Percentiles rank a stretch among this genome's conserved stretches.
phyloP scores from a whole-genome alignment of 2,888 invertebrate genomes.

The Graphium colonna region DNA sequence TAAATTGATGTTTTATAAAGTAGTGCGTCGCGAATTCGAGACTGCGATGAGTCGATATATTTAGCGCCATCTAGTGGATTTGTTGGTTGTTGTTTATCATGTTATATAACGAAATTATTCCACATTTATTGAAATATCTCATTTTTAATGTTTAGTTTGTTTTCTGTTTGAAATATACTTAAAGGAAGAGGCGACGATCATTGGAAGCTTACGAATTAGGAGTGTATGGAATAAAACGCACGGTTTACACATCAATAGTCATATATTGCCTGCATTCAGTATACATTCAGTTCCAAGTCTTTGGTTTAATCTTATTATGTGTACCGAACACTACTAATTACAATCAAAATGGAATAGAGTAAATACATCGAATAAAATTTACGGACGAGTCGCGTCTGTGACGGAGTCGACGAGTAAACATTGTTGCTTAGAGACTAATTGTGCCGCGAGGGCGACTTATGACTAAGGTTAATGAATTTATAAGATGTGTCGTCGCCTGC shows the following conservation, averaged over 20 bases:
- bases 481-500: no score
- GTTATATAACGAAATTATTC: no score
- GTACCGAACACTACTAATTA: background rate
- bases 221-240: slow-evolving; percentile 1
- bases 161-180: no score
- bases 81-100: no score
- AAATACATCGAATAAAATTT: background rate
- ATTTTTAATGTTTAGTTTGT: no score
- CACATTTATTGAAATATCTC: no score
- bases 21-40: no score
- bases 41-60: no score
- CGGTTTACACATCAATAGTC: background rate
- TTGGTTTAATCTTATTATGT: background rate
- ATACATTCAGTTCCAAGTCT: slow-evolving; percentile 1
- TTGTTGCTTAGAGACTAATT: background rate
- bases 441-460: background rate
- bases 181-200: no score
- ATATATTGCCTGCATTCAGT: slow-evolving; percentile 8
- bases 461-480: background rate
- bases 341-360: background rate
- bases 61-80: no score
- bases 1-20: no score
- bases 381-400: background rate
- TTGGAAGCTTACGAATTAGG: no score
- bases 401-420: background rate